Evolutionary conservation across 2,113 vertebrate genomes (phyloP).

Genomic region (Orthonyx spaldingii): DNA sequence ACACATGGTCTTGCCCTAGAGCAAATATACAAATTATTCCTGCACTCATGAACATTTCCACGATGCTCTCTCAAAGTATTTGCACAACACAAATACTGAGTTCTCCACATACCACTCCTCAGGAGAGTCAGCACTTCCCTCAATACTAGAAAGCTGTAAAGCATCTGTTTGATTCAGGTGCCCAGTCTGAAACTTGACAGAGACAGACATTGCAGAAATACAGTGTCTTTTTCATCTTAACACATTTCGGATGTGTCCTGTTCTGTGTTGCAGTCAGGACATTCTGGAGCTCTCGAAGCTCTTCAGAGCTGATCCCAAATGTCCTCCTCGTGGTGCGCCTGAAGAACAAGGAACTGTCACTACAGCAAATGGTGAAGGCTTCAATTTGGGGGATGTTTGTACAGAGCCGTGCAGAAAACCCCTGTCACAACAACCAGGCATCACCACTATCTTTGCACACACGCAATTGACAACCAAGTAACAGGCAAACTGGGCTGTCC

Average conservation of each 20-base stretch:
- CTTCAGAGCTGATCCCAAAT: not conserved
- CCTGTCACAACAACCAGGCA: not conserved
- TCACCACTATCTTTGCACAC: not conserved
- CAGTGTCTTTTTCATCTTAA: not conserved
- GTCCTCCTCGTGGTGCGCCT: fast-evolving
- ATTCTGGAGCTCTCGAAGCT: not conserved
- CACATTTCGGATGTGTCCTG: not conserved
- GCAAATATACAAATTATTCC: not conserved
- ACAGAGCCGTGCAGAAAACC: not conserved
- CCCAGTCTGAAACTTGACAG: not conserved
- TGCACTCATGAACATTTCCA: not conserved
- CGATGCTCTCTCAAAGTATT: not conserved
- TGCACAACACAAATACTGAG: not conserved
- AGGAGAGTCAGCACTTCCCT: not conserved
- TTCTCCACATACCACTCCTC: not conserved
- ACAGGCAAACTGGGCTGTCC: not conserved
- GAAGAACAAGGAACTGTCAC: not conserved
- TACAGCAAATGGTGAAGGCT: not conserved
- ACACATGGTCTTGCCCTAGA: not conserved
- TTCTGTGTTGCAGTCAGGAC: not conserved
- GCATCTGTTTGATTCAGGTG: not conserved
- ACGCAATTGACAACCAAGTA: fast-evolving
- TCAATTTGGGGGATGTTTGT: not conserved
- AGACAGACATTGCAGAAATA: not conserved
- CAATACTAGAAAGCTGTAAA: not conserved